Percentiles rank a stretch among this genome's conserved stretches.
Evolutionary conservation across 1,140 invertebrate species (phyloP).

Genomic region (Drosophila guanche): DNA sequence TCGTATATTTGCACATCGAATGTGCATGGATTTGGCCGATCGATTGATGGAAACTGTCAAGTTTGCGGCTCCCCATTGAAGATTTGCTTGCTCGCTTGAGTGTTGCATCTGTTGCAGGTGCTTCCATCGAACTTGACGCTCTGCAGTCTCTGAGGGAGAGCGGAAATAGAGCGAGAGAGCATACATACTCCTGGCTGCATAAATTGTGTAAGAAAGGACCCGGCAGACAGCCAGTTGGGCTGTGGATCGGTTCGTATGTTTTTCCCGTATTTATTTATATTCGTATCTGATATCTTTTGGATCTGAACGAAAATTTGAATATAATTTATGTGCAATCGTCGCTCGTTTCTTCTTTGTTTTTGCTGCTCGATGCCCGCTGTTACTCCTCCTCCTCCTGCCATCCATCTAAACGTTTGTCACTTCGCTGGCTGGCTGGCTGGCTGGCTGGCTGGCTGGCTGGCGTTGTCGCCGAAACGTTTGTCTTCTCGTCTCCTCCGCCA

Average conservation of each 20-base stretch:
- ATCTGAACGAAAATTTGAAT: conserved; percentile 80
- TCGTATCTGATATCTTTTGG: conserved; percentile 60
- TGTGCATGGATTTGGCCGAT: too few relatives aligned
- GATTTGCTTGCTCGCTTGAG: too few relatives aligned
- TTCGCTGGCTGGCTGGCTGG: conserved; percentile 54
- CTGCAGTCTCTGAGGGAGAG: too few relatives aligned
- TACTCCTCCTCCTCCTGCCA: conserved; percentile 27
- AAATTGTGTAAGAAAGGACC: conserved; percentile 51
- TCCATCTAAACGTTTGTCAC: conserved; percentile 81
- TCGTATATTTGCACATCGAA: too few relatives aligned
- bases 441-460: conserved; percentile 52
- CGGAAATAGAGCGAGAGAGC: too few relatives aligned
- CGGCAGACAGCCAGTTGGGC: too few relatives aligned
- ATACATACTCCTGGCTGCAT: too few relatives aligned
- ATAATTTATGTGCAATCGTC: conserved; percentile 83
- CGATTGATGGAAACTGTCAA: too few relatives aligned
- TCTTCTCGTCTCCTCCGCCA: conserved; percentile 66
- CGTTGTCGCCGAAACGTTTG: conserved; percentile 78
- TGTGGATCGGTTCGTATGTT: too few relatives aligned
- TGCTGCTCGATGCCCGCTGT: conserved; percentile 17
- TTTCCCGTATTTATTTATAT: conserved; percentile 57
- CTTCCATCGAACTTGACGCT: too few relatives aligned
- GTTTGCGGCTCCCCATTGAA: too few relatives aligned
- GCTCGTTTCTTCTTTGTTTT: conserved; percentile 54
- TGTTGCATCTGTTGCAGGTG: too few relatives aligned